phyloP scores from a whole-genome alignment of 2,113 vertebrate species.

The Mobula hypostoma region DNA sequence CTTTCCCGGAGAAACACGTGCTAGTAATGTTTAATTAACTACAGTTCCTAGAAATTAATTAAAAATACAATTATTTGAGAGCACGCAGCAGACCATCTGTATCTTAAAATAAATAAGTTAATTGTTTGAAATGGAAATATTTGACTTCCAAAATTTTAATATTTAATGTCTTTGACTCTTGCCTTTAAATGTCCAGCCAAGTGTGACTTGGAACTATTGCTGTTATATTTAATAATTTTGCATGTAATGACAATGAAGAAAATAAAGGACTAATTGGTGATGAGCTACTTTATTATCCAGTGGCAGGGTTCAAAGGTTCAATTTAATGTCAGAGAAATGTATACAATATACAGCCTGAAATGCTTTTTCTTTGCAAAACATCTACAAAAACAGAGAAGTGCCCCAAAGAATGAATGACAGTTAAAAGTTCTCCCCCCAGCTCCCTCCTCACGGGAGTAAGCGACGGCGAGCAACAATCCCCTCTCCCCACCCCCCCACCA shows the following conservation, averaged over 20 bases:
- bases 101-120: background rate
- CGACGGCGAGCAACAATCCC: too few relatives aligned
- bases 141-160: background rate
- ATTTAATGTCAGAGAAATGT: too few relatives aligned
- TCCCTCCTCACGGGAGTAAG: too few relatives aligned
- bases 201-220: background rate
- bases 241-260: background rate
- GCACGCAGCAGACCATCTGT: background rate
- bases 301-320: too few relatives aligned
- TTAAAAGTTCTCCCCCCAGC: too few relatives aligned
- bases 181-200: background rate
- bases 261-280: background rate
- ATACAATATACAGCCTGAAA: too few relatives aligned
- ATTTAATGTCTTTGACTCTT: background rate
- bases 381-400: too few relatives aligned
- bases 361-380: too few relatives aligned
- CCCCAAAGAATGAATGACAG: too few relatives aligned
- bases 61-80: background rate
- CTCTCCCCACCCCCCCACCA: too few relatives aligned
- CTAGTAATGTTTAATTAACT: background rate
- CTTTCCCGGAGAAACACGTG: background rate
- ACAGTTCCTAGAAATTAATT: background rate
- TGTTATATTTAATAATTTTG: background rate
- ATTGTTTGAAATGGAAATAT: background rate
- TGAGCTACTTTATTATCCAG: too few relatives aligned